A percentile compares a stretch with the other conserved stretches of the same genome.
phyloP scores from a whole-genome alignment of 2,113 vertebrate genomes.

The Euleptes europaea region DNA sequence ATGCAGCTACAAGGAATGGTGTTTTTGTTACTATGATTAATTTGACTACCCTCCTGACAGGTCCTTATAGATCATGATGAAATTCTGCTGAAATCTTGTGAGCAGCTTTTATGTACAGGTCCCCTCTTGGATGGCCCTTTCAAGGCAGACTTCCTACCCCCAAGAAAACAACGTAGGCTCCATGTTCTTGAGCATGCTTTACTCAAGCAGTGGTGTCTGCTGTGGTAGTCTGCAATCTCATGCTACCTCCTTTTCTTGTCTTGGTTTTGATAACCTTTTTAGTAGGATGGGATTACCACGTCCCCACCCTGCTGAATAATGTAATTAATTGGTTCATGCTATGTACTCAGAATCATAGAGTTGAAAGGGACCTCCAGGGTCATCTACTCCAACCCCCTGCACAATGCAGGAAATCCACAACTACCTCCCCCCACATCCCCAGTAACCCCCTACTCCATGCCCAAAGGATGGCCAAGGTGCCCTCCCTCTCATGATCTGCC shows the following conservation, averaged over 20 bases:
- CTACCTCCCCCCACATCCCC: no score
- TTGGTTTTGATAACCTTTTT: conserved; percentile 3
- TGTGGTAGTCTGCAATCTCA: not conserved
- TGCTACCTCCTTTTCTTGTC: not conserved
- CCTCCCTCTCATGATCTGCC: no score
- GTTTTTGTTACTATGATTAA: no score
- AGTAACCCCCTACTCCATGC: no score
- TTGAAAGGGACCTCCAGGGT: no score
- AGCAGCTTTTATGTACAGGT: not conserved
- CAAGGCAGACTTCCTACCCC: not conserved
- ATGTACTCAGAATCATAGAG: no score
- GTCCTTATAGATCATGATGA: not conserved
- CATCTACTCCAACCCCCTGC: no score
- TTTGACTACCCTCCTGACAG: no score
- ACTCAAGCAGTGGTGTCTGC: not conserved
- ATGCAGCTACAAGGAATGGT: not conserved
- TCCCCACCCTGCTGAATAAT: not conserved
- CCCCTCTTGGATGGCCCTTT: not conserved
- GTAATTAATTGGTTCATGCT: not conserved
- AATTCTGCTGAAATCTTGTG: not conserved
- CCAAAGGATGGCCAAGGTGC: no score
- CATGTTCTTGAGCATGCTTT: not conserved
- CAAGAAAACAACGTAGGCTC: not conserved
- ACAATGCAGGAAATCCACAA: no score
- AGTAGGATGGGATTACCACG: not conserved